Base-by-base conservation (phyloP, 2,113 vertebrate genomes). In the Muntiacus muntjak region DNA sequence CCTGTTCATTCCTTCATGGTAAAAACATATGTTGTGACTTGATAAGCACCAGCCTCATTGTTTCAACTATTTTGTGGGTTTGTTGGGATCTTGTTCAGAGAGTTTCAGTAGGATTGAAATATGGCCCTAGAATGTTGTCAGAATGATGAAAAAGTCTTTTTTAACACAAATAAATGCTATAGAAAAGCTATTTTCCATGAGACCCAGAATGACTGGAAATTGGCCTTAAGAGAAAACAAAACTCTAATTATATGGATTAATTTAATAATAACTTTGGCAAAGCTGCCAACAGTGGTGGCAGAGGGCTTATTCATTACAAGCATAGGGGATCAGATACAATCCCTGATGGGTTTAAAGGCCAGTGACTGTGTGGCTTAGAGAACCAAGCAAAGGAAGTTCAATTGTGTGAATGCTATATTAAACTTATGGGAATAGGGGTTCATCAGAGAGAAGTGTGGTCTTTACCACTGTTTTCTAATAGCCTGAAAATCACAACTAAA, bases 201-300 rank as follows among this genome's bases (percentile, higher is more conserved):
- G 16, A 30, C 2, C 57, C 23, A 1, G 33, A 36, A 71, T 43
- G 45, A 4, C 23, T 88, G 1, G 6, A 45, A 90, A 79, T 43
- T n/a, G 3, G 12, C 71, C 62, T 95, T 52, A 40, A 95, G 2
- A 95, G 50, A 83, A 92, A 87, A 50, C 0, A 67, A 90, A 79
- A 4, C 1, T 71, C 30, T 47, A 43, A 62, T 74, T 64, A n/a
- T 30, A 52, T 28, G 26, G 40, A 84, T 58, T 79, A 96, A 91
- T 78, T 89, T 30, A 71, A 52, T 76, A 87, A 85, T 36, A 45
- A 71, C 25, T 13, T 87, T 33, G 84, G 9, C 26, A 54, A 25
- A 93, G 30, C 7, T 95, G 2, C 50, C 52, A 43, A 26, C 17
- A 78, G 47, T 74, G 16, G 4, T 40, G 6, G 9, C 13, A 84